These are phyloP conservation scores for Colostygia pectinataria DNA, from an alignment of 2,888 invertebrate species.

Conservation along the genomic window DNA sequence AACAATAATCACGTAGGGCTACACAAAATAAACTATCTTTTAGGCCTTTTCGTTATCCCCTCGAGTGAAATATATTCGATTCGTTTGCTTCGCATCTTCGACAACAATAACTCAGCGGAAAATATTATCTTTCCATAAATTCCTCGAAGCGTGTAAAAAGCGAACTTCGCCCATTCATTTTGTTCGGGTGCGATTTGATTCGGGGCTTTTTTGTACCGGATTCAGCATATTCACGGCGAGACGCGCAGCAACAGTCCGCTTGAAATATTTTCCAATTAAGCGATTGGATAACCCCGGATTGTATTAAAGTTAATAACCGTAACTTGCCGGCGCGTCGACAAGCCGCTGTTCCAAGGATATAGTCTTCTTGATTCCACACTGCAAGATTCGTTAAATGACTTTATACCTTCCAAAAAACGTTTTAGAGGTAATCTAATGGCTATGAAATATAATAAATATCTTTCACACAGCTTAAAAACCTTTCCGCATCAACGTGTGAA, in stretches of 20 bases:
- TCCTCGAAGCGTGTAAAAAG: slow-evolving; percentile 25
- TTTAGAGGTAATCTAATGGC: too few relatives aligned
- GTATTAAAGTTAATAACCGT: slow-evolving; percentile 50
- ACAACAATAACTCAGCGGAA: slow-evolving; percentile 24
- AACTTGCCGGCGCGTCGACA: slow-evolving; percentile 35
- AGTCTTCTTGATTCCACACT: background rate
- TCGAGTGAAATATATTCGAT: slow-evolving; percentile 17
- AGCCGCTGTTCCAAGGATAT: slow-evolving; percentile 21
- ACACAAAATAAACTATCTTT: slow-evolving; percentile 3
- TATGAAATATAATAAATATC: too few relatives aligned
- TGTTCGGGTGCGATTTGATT: slow-evolving; percentile 20
- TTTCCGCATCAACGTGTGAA: too few relatives aligned
- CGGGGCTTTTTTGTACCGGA: slow-evolving; percentile 21
- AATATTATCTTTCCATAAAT: slow-evolving; percentile 21
- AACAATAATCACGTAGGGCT: slow-evolving; percentile 1
- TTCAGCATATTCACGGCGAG: slow-evolving; percentile 36
- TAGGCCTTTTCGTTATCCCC: slow-evolving; percentile 3
- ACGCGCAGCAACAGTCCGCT: slow-evolving; percentile 33
- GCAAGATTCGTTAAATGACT: background rate
- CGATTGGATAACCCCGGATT: slow-evolving; percentile 42
- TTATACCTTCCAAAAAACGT: too few relatives aligned
- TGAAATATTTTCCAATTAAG: slow-evolving; percentile 56
- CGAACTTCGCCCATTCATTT: slow-evolving; percentile 28
- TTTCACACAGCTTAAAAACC: too few relatives aligned
- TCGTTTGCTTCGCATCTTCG: slow-evolving; percentile 7